A percentile compares a stretch with the other conserved stretches of the same genome.
Evolutionary conservation across 2,113 vertebrate genomes (phyloP).

Genomic region (Limnothrissa miodon): DNA sequence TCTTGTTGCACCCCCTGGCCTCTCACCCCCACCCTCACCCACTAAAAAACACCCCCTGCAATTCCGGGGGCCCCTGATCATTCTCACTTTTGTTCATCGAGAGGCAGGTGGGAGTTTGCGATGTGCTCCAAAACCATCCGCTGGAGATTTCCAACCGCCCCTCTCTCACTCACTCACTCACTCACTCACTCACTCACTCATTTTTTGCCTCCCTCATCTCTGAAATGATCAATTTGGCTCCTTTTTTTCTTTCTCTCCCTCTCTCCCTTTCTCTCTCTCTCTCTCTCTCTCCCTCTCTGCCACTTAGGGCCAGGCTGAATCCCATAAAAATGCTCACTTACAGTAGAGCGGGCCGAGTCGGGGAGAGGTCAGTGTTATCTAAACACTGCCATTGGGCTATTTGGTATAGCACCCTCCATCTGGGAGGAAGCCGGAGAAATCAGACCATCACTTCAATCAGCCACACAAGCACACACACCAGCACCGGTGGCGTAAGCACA

Average conservation of each 20-base stretch:
- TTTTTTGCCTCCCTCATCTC: slow-evolving; percentile 32
- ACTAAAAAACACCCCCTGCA: slow-evolving; percentile 57
- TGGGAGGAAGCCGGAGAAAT: slow-evolving; percentile 69
- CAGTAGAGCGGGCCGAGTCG: slow-evolving; percentile 56
- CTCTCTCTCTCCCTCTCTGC: slow-evolving; percentile 38
- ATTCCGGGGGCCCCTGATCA: slow-evolving; percentile 65
- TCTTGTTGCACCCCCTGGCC: slow-evolving; percentile 46
- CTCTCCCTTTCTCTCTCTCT: slow-evolving; percentile 17
- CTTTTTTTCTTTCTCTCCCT: slow-evolving; percentile 25
- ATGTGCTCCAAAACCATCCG: slow-evolving; percentile 58
- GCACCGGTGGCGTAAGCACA: neutral
- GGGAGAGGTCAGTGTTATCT: slow-evolving; percentile 80
- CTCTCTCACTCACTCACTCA: slow-evolving; percentile 31
- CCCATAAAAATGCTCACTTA: slow-evolving; percentile 56
- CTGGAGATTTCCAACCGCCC: slow-evolving; percentile 5
- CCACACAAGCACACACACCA: slow-evolving; percentile 31
- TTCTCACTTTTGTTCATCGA: slow-evolving; percentile 71
- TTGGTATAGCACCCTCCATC: slow-evolving; percentile 82
- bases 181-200: slow-evolving; percentile 18
- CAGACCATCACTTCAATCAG: slow-evolving; percentile 80
- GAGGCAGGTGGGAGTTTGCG: slow-evolving; percentile 71
- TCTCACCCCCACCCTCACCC: neutral
- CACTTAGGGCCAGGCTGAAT: slow-evolving; percentile 50
- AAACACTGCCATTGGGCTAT: slow-evolving; percentile 81
- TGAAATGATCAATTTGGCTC: slow-evolving; percentile 53